Conservation (phyloP, 2,797 vertebrate species). For the Smutsia gigantea region DNA sequence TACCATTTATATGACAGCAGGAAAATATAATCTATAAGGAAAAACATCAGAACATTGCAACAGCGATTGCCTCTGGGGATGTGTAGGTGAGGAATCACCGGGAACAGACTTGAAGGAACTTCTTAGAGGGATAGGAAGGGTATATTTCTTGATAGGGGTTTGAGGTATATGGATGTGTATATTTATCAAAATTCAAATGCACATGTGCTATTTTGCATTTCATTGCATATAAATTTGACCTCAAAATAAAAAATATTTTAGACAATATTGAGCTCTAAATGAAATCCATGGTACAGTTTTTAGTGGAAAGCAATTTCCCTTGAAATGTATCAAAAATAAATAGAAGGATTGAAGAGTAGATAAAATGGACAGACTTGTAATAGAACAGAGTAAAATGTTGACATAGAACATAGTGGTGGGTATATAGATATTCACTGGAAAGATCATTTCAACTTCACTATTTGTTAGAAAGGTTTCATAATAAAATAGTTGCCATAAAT, state of each 20-base stretch:
- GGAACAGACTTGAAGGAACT: not conserved
- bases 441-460: not conserved
- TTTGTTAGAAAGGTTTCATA: not conserved
- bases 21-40: not conserved
- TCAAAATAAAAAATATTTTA: conserved; percentile 8
- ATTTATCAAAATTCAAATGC: not conserved
- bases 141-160: not conserved
- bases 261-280: not conserved
- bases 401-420: not conserved
- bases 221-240: not conserved
- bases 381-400: not conserved
- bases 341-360: not conserved
- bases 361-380: not conserved
- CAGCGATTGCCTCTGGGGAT: not conserved
- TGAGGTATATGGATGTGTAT: not conserved
- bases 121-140: not conserved
- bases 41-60: not conserved
- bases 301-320: not conserved
- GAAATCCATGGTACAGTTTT: not conserved
- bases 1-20: not conserved
- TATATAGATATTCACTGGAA: not conserved
- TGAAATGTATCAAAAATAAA: not conserved
- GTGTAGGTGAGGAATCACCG: not conserved
- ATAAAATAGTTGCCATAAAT: not conserved
- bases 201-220: not conserved